Percentiles rank a stretch among this genome's conserved stretches.
phyloP scores from a whole-genome alignment of 1,140 invertebrate genomes.

The Riptortus pedestris region DNA sequence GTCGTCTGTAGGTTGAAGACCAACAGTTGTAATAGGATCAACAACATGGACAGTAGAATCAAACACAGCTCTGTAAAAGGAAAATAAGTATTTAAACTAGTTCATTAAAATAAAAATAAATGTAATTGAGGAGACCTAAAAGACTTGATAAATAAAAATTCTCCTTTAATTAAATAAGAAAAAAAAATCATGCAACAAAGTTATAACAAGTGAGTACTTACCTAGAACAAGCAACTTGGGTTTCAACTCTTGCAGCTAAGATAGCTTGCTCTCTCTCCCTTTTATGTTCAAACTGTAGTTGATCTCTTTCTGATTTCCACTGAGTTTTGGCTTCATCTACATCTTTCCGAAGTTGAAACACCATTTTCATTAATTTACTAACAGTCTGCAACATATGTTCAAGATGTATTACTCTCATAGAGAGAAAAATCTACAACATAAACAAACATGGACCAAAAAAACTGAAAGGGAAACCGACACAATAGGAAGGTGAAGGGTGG shows the following conservation, averaged over 20 bases:
- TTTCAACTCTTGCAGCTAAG: constrained; percentile 51
- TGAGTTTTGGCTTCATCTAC: constrained; percentile 55
- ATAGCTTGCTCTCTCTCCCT: constrained; percentile 55
- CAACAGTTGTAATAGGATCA: constrained; percentile 43
- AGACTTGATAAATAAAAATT: constrained; percentile 37
- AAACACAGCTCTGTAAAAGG: constrained; percentile 30
- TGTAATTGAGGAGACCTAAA: not conserved
- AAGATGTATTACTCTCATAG: no score
- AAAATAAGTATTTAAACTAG: not conserved
- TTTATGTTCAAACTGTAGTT: constrained; percentile 42
- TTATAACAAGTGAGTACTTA: no score
- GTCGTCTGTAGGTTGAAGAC: constrained; percentile 43
- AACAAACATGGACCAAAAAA: no score
- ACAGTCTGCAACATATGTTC: constrained; percentile 39
- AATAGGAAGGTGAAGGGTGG: no score
- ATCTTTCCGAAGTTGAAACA: constrained; percentile 53
- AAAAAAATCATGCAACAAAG: no score
- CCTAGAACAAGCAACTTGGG: constrained; percentile 40
- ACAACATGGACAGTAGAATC: constrained; percentile 35
- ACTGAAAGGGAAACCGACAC: not conserved
- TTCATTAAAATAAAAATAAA: not conserved
- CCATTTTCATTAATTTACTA: constrained; percentile 51
- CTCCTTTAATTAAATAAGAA: constrained; percentile 50
- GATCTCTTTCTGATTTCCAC: constrained; percentile 46
- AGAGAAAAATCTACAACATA: constrained; percentile 5